Evolutionary conservation across 2,888 invertebrate species (phyloP).

Genomic region (Odontocolon sp.): DNA sequence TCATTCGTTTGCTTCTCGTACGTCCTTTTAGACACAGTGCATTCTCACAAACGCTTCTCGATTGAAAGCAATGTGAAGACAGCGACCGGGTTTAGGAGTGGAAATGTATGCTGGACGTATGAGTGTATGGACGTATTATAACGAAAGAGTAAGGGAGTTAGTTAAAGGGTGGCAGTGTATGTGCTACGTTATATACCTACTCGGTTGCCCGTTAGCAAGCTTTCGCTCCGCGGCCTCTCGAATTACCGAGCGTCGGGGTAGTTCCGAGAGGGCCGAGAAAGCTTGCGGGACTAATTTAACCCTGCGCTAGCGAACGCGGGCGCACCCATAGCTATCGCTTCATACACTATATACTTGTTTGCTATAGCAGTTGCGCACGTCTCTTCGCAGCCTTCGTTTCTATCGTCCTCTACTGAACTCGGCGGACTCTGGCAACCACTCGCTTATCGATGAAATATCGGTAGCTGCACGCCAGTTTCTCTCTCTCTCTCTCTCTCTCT

Average conservation of each 20-base stretch:
- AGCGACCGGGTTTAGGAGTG: not conserved
- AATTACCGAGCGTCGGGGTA: slow-evolving; percentile 38
- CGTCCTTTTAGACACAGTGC: not conserved
- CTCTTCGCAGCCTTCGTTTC: slow-evolving; percentile 4
- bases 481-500: not conserved
- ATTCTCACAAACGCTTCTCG: slow-evolving; percentile 18
- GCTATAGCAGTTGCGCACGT: slow-evolving; percentile 3
- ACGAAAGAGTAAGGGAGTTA: not conserved
- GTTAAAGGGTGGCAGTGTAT: slow-evolving; percentile 2
- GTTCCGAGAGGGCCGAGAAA: slow-evolving; percentile 40
- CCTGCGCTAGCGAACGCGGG: slow-evolving; percentile 12
- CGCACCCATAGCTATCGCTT: not conserved
- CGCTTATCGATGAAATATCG: slow-evolving; percentile 59
- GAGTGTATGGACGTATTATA: slow-evolving; percentile 41
- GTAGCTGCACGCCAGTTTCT: slow-evolving; percentile 18
- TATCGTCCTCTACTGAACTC: slow-evolving; percentile 8
- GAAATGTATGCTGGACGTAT: slow-evolving; percentile 8
- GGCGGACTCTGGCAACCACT: slow-evolving; percentile 26
- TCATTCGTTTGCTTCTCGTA: not conserved
- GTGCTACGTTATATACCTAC: not conserved
- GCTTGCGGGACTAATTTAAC: slow-evolving; percentile 43
- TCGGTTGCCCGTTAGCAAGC: slow-evolving; percentile 18
- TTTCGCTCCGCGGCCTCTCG: slow-evolving; percentile 21
- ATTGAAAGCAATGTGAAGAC: slow-evolving; percentile 36
- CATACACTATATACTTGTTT: not conserved